Evolutionary conservation across 1,140 invertebrate genomes (phyloP), one percentile per base, ranked within the genome.

Genomic region (Lineus longissimus): DNA sequence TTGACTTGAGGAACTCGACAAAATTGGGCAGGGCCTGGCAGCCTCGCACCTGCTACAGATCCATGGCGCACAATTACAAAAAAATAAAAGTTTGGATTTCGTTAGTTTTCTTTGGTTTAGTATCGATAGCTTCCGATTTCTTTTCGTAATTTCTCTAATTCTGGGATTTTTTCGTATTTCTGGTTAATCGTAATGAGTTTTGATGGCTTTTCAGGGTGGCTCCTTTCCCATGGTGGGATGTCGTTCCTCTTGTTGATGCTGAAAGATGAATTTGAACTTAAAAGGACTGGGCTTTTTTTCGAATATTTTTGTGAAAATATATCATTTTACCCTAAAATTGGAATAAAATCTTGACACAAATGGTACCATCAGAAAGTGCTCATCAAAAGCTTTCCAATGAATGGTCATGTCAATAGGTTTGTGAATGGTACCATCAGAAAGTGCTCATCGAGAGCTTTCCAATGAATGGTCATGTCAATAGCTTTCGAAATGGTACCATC

Each of bases 71-170:
- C 33, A 36, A 36, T n/a, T n/a, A n/a, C 4, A 36, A 36, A 36
- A 7, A 36, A 36, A 36, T 36, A 4, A 7, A 15, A 36, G 15
- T 36, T 36, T 36, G 33, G 15, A 36, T 36, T 51, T 51, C 47
- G 6, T 19, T 6, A 51, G 25, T n/a, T 7, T 4, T 6, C 6
- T 17, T 23, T 41, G 25, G 27, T 29, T 59, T 69, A 71, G 17
- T 55, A 7, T 36, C 65, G 62, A 63, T 65, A 71, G 51, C 70
- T 69, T 23, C 70, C 70, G 13, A 71, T 71, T 19, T 71, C 70
- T 43, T 67, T 62, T 23, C 45, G 51, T 25, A 71, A 63, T 55
- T 64, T 29, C 56, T 69, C 65, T 27, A 71, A 54, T 41, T 69
- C 67, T 41, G 62, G 62, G n/a, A 67, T 71, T 17, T 59, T 54